Conservation (phyloP, 2,888 invertebrate genomes). For the Acanthosepion lycidas region DNA sequence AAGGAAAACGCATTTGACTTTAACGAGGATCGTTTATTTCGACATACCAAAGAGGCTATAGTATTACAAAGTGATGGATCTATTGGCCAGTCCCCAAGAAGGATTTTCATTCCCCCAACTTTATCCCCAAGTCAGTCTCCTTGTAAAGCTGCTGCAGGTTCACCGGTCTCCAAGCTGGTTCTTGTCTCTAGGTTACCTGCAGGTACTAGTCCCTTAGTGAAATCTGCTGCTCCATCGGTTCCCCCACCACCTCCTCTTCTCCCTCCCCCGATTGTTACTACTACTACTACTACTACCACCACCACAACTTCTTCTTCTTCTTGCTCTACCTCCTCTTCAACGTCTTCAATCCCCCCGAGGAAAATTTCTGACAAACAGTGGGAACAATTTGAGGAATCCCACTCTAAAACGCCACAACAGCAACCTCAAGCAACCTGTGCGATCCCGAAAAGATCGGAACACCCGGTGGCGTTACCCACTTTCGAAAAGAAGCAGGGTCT, state of each 20-base stretch:
- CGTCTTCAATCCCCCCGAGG: neutral
- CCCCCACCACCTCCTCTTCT: neutral
- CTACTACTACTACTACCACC: neutral
- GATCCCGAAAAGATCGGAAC: neutral
- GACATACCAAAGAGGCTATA: slow-evolving; percentile 66
- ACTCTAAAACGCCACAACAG: neutral
- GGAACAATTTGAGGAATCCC: slow-evolving; percentile 24
- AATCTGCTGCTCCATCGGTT: neutral
- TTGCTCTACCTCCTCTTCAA: neutral
- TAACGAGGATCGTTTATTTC: slow-evolving; percentile 68
- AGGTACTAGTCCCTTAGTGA: slow-evolving; percentile 37
- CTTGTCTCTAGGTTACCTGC: slow-evolving; percentile 39
- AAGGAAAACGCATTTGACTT: slow-evolving; percentile 61
- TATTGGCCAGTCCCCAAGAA: slow-evolving; percentile 62
- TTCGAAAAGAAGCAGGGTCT: neutral
- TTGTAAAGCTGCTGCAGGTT: slow-evolving; percentile 52
- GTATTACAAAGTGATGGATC: slow-evolving; percentile 62
- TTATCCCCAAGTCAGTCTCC: slow-evolving; percentile 65
- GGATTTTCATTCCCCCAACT: slow-evolving; percentile 67
- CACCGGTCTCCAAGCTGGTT: slow-evolving; percentile 48
- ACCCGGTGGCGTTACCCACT: neutral
- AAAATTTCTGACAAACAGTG: slow-evolving; percentile 25
- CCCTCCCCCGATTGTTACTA: neutral
- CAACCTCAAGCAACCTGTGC: neutral
- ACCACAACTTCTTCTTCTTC: neutral